These are phyloP conservation scores for Drosophila lowei DNA, from an alignment of 1,140 invertebrate species.

Conservation along the genomic window DNA sequence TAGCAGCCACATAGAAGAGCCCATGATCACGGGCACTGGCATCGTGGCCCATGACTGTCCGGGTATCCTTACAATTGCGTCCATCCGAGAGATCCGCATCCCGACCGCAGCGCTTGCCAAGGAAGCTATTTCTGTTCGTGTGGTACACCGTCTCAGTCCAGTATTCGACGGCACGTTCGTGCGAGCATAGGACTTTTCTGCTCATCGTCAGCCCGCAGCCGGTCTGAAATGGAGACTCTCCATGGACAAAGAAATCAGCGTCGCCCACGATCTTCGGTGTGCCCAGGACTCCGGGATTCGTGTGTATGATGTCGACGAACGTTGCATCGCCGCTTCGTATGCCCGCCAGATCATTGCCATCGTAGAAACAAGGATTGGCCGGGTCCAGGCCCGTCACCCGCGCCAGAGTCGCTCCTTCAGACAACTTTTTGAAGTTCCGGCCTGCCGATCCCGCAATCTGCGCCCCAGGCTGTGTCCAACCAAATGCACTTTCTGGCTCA, in stretches of 20 bases:
- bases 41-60: constrained; percentile 54
- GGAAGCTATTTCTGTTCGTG: constrained; percentile 39
- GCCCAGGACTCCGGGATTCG: constrained; percentile 87
- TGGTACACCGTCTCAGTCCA: constrained; percentile 85
- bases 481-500: constrained; percentile 57
- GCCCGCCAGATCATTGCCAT: constrained; percentile 82
- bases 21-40: constrained; percentile 12
- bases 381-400: constrained; percentile 88
- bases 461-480: constrained; percentile 83
- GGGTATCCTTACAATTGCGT: neutral
- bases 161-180: constrained; percentile 85
- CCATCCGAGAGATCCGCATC: constrained; percentile 23
- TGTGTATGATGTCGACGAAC: constrained; percentile 89
- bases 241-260: constrained; percentile 86
- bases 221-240: no score
- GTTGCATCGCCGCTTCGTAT: constrained; percentile 84
- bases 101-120: constrained; percentile 8
- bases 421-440: constrained; percentile 65
- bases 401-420: constrained; percentile 47
- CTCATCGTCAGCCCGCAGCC: no score
- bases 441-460: constrained; percentile 84
- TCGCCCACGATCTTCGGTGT: constrained; percentile 81
- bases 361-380: constrained; percentile 86
- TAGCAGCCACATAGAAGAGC: constrained; percentile 53
- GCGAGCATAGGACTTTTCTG: constrained; percentile 82